A percentile compares a stretch with the other conserved stretches of the same genome.
These are phyloP conservation scores for Cerceris ruficornis DNA, from an alignment of 2,888 invertebrate genomes.

Conservation along the genomic window DNA sequence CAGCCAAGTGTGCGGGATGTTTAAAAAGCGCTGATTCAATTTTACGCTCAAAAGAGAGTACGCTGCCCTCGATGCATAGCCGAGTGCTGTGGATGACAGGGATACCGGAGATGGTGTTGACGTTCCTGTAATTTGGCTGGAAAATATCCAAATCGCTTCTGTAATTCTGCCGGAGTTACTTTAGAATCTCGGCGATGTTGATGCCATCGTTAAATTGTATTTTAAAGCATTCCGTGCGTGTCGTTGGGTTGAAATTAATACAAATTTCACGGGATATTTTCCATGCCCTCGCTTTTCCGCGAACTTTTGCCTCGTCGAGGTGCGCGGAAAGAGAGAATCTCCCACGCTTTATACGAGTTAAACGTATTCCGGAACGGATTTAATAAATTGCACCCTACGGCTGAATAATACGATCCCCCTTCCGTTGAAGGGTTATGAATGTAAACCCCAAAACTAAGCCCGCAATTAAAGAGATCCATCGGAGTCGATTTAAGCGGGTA, in stretches of 20 bases:
- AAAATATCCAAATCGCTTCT: conserved; percentile 63
- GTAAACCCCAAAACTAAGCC: conserved; percentile 71
- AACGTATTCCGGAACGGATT: conserved; percentile 55
- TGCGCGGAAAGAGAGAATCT: background rate
- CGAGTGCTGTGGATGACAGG: conserved; percentile 65
- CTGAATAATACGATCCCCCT: conserved; percentile 49
- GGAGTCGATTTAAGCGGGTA: conserved; percentile 50
- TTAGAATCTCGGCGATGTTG: conserved; percentile 48
- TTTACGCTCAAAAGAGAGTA: conserved; percentile 66
- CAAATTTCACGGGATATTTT: background rate
- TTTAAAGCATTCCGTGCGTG: conserved; percentile 21
- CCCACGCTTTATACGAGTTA: conserved; percentile 18
- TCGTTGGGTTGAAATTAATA: conserved; percentile 11
- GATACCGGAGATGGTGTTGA: conserved; percentile 66
- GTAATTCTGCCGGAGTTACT: conserved; percentile 56
- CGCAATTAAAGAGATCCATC: conserved; percentile 67
- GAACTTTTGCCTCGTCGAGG: background rate
- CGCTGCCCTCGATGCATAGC: conserved; percentile 60
- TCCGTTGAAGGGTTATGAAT: conserved; percentile 72
- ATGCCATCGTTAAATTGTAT: conserved; percentile 46
- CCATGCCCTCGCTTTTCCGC: background rate
- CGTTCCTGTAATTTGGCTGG: conserved; percentile 68
- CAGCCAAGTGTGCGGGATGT: conserved; percentile 60
- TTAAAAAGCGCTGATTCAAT: conserved; percentile 69
- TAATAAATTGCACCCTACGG: conserved; percentile 65